Conservation (phyloP, 2,797 vertebrate species). For the Nothura maculosa region DNA sequence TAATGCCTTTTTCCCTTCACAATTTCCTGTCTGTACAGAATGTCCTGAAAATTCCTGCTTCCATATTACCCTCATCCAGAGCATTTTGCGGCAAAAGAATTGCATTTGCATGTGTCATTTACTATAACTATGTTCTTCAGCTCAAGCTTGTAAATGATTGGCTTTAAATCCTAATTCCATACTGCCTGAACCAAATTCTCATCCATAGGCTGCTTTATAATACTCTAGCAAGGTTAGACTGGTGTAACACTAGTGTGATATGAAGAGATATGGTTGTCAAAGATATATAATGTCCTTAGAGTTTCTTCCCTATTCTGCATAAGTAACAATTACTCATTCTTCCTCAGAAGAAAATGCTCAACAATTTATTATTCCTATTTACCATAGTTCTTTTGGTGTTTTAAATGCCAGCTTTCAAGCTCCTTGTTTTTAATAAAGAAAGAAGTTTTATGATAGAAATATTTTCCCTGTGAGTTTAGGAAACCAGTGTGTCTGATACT, state of each 20-base stretch:
- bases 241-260: not conserved
- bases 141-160: conserved; percentile 20
- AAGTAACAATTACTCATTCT: not conserved
- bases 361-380: not conserved
- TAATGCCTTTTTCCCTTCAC: not conserved
- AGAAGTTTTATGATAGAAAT: conserved; percentile 31
- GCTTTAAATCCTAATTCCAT: not conserved
- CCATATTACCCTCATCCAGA: not conserved
- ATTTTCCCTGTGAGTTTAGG: conserved; percentile 45
- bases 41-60: conserved; percentile 21
- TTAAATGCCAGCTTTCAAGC: not conserved
- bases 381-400: not conserved
- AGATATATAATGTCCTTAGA: not conserved
- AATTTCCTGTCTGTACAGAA: not conserved
- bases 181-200: not conserved
- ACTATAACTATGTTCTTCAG: not conserved
- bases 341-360: not conserved
- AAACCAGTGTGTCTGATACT: not conserved
- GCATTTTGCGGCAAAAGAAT: not conserved
- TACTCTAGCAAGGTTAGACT: not conserved
- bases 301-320: not conserved
- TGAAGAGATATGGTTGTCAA: not conserved
- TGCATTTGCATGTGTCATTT: not conserved
- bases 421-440: not conserved
- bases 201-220: not conserved